A percentile compares a stretch with the other conserved stretches of the same genome.
These are phyloP conservation scores for Hesperia comma DNA, from an alignment of 2,888 invertebrate species.

Conservation along the genomic window DNA sequence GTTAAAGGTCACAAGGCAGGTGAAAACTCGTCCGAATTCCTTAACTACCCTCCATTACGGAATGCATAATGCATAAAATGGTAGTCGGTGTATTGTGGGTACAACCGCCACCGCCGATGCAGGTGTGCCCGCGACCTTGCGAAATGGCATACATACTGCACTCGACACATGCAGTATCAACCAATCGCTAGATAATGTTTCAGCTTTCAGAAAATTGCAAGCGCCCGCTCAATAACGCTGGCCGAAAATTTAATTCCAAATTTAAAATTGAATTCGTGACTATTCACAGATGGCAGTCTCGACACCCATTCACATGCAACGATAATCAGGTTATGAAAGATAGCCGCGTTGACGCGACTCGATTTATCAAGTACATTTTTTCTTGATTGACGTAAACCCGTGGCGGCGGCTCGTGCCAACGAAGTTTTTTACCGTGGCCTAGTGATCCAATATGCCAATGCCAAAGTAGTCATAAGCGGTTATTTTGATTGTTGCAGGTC, in stretches of 20 bases:
- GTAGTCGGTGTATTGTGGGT: conserved; percentile 55
- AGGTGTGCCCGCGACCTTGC: conserved; percentile 77
- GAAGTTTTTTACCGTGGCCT: conserved; percentile 50
- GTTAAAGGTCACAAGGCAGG: conserved; percentile 52
- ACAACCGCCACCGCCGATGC: conserved; percentile 69
- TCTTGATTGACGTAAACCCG: conserved; percentile 68
- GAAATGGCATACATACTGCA: conserved; percentile 68
- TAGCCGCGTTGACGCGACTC: conserved; percentile 46
- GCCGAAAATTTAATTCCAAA: conserved; percentile 1
- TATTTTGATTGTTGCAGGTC: conserved; percentile 31
- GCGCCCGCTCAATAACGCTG: conserved; percentile 17
- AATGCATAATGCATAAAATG: conserved; percentile 60
- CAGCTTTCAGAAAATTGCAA: conserved; percentile 21
- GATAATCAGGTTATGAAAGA: conserved; percentile 55
- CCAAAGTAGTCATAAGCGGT: conserved; percentile 65
- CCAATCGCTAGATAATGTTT: conserved; percentile 68
- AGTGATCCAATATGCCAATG: conserved; percentile 79
- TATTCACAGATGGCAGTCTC: conserved; percentile 10
- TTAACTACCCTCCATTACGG: conserved; percentile 56
- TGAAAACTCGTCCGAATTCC: conserved; percentile 54
- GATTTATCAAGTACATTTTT: conserved; percentile 55
- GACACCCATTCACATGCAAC: conserved; percentile 55
- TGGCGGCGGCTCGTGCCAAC: conserved; percentile 62
- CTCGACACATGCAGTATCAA: conserved; percentile 55
- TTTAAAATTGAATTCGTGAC: conserved; percentile 12